phyloP scores from a whole-genome alignment of 2,888 invertebrate genomes.

The Nymphalis polychloros region DNA sequence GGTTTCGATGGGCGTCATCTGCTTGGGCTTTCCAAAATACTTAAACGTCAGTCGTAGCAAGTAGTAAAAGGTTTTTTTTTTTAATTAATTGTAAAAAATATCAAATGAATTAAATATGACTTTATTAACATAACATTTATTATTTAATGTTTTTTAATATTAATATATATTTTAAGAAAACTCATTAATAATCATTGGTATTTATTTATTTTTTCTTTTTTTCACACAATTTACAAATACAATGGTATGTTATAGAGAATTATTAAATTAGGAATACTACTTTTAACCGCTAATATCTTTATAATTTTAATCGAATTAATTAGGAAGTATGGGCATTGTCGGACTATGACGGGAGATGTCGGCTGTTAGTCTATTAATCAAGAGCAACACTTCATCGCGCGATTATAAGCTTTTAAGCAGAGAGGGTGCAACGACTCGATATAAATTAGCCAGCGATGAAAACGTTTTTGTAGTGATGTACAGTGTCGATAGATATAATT shows the following conservation, averaged over 20 bases:
- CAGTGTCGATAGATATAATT: constrained; percentile 28
- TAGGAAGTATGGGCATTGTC: background rate
- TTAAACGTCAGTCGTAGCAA: too few relatives aligned
- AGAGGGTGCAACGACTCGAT: constrained; percentile 66
- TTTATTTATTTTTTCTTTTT: too few relatives aligned
- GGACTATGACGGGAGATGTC: constrained; percentile 3
- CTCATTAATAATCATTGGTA: too few relatives aligned
- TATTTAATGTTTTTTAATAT: too few relatives aligned
- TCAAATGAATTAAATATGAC: too few relatives aligned
- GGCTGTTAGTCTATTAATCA: constrained; percentile 65
- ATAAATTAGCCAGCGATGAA: constrained; percentile 78
- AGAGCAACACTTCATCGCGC: constrained; percentile 76
- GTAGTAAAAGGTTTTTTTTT: too few relatives aligned
- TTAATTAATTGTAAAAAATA: too few relatives aligned
- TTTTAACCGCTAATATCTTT: constrained; percentile 2
- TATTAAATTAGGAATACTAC: background rate
- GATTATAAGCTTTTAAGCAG: constrained; percentile 80
- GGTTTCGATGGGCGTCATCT: too few relatives aligned
- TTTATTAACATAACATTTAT: too few relatives aligned
- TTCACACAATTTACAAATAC: too few relatives aligned
- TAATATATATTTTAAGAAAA: too few relatives aligned
- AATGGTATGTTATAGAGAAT: background rate
- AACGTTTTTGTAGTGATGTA: constrained; percentile 54
- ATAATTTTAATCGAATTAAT: constrained; percentile 14
- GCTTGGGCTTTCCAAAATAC: too few relatives aligned